A percentile compares a stretch with the other conserved stretches of the same genome.
Conservation (phyloP, 2,888 invertebrate species). For the Pyrgus malvae region DNA sequence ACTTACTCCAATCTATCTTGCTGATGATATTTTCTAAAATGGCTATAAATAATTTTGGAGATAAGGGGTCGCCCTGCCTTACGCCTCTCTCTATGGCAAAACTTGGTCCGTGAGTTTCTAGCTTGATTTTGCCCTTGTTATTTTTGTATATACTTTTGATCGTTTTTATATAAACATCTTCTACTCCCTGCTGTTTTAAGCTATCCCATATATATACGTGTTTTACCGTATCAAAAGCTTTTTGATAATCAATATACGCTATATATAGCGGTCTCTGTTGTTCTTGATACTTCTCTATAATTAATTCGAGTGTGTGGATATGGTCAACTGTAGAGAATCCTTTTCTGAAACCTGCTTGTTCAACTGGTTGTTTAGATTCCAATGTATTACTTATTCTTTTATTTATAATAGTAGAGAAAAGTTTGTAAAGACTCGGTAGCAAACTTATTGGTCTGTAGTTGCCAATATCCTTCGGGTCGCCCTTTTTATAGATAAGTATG, state of each 20-base stretch:
- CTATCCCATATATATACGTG: conserved; percentile 28
- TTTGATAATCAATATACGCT: conserved; percentile 25
- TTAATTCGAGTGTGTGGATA: conserved; percentile 17
- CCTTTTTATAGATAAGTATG: conserved; percentile 29
- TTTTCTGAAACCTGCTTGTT: conserved; percentile 33
- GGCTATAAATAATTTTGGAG: background rate
- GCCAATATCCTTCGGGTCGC: conserved; percentile 22
- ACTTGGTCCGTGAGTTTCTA: conserved; percentile 3
- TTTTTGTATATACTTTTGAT: conserved; percentile 29
- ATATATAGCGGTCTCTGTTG: background rate
- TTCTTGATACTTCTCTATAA: background rate
- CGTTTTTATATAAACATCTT: conserved; percentile 21
- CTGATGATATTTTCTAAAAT: background rate
- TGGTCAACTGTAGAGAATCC: conserved; percentile 30
- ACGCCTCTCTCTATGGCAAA: background rate
- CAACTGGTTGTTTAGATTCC: conserved; percentile 30
- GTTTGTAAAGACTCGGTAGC: conserved; percentile 29
- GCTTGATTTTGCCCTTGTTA: conserved; percentile 27
- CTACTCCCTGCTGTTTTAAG: conserved; percentile 21
- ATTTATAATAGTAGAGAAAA: conserved; percentile 29
- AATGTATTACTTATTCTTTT: conserved; percentile 19
- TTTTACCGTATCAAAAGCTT: conserved; percentile 26
- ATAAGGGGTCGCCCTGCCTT: background rate
- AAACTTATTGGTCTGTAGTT: conserved; percentile 34
- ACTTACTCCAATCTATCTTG: background rate